Conservation (phyloP, 2,113 vertebrate genomes). For the Hepsetus odoe region DNA sequence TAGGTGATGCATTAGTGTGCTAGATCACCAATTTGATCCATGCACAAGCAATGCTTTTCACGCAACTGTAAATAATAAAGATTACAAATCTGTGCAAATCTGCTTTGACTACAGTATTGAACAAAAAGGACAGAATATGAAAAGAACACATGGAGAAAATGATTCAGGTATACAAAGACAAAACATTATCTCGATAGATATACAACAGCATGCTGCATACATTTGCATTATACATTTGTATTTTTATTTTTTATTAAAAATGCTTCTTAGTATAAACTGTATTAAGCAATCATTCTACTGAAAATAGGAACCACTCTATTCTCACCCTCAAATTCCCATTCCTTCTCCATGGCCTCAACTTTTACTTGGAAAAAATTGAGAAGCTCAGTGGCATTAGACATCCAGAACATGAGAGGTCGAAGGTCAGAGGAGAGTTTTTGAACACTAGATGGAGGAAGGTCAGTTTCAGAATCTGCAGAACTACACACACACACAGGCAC, state of each 20-base stretch:
- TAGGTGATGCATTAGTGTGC: too few relatives aligned
- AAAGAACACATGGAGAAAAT: constrained; percentile 14
- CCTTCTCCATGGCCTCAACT: constrained; percentile 87
- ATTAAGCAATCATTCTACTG: background rate
- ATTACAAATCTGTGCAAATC: constrained; percentile 29
- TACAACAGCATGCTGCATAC: background rate
- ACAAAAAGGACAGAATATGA: constrained; percentile 38
- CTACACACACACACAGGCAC: constrained; percentile 54
- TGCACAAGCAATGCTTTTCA: constrained; percentile 1
- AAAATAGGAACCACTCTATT: background rate
- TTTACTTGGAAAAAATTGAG: constrained; percentile 91
- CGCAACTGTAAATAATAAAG: constrained; percentile 27
- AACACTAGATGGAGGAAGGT: constrained; percentile 73
- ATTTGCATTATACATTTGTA: background rate
- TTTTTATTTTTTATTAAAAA: constrained; percentile 31
- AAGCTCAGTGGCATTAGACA: constrained; percentile 93
- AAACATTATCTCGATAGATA: constrained; percentile 32
- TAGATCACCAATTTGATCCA: too few relatives aligned
- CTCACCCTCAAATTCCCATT: constrained; percentile 91
- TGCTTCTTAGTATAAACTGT: background rate
- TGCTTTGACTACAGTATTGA: constrained; percentile 42
- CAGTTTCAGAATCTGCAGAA: constrained; percentile 76
- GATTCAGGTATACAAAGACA: constrained; percentile 25
- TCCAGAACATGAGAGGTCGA: constrained; percentile 90
- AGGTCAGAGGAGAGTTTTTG: constrained; percentile 86